Evolutionary conservation across 1,140 invertebrate species (phyloP).

Genomic region (Aphidius ervi): DNA sequence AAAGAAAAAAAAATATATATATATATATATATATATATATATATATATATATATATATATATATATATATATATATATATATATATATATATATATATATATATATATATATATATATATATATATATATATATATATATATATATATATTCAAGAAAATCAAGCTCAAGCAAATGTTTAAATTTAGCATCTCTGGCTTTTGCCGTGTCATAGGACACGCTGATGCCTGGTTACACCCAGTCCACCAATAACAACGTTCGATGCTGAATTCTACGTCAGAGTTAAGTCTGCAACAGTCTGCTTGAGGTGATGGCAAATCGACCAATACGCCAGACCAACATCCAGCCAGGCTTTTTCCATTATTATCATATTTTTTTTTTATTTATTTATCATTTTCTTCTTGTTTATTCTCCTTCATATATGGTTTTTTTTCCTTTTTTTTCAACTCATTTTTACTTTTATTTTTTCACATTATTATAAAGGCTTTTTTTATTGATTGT

Average conservation of each 20-base stretch:
- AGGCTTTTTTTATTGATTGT: conserved; percentile 8
- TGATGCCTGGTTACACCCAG: conserved; percentile 6
- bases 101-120: no score
- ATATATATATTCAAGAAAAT: neutral
- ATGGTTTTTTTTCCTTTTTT: conserved; percentile 10
- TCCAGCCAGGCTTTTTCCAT: neutral
- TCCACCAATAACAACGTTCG: conserved; percentile 17
- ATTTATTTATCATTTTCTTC: neutral
- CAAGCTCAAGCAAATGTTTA: conserved; percentile 16
- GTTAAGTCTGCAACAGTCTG: conserved; percentile 5
- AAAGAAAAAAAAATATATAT: neutral
- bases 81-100: no score
- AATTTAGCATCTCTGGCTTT: conserved; percentile 27
- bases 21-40: no score
- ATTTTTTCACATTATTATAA: conserved; percentile 14
- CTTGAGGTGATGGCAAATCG: conserved; percentile 9
- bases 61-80: no score
- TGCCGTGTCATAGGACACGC: conserved; percentile 23
- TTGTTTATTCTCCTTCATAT: neutral
- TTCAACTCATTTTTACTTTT: conserved; percentile 8
- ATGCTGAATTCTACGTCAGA: conserved; percentile 20
- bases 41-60: no score
- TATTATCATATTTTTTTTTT: neutral
- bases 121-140: no score
- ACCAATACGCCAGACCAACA: neutral